phyloP scores from a whole-genome alignment of 2,888 invertebrate genomes.

The Zaprionus bogoriensis region DNA sequence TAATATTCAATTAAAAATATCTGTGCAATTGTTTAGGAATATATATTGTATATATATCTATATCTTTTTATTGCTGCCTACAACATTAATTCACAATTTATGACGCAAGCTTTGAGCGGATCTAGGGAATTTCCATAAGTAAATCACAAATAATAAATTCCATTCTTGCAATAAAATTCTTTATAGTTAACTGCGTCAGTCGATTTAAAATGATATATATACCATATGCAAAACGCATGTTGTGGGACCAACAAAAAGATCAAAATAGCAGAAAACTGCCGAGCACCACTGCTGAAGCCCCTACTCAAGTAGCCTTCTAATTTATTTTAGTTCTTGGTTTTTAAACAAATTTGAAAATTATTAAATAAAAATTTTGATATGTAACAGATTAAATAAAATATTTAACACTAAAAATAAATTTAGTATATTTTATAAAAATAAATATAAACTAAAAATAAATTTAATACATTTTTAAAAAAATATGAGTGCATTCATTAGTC shows the following conservation, averaged over 20 bases:
- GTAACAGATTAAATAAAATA: too few species aligned
- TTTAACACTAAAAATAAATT: neutral
- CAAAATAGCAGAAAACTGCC: neutral
- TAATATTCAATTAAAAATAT: neutral
- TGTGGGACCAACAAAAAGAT: neutral
- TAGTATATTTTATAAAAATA: neutral
- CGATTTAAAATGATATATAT: neutral
- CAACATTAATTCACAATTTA: neutral
- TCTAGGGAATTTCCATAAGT: neutral
- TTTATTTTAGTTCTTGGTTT: too few species aligned
- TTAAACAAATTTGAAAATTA: too few species aligned
- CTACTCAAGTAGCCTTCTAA: too few species aligned
- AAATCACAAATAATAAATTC: neutral
- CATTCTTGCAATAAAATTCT: neutral
- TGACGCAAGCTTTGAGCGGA: neutral
- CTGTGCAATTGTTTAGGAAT: neutral
- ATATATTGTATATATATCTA: neutral
- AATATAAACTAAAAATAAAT: neutral
- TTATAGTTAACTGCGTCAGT: neutral
- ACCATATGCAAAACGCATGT: neutral
- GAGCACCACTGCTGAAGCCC: neutral
- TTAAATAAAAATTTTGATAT: too few species aligned
- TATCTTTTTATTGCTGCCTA: neutral
- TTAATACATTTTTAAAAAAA: neutral
- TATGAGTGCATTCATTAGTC: conserved; percentile 15